Conservation (phyloP, 1,140 invertebrate genomes). For the Cheumatopsyche charites region DNA sequence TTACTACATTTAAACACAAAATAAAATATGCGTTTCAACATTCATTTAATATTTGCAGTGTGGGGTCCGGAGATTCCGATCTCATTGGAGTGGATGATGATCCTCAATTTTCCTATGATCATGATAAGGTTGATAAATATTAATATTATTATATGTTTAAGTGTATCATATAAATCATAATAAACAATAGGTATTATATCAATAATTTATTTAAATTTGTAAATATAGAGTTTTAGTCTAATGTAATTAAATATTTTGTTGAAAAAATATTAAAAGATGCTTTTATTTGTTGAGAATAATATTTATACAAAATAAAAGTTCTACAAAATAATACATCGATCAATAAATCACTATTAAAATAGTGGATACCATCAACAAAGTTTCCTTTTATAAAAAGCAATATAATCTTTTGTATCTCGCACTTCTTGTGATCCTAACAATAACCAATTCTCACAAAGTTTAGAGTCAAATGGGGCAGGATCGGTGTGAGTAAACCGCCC, state of each 20-base stretch:
- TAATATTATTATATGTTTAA: too few relatives aligned
- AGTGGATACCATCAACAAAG: too few relatives aligned
- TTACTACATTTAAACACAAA: conserved; percentile 14
- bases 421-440: conserved; percentile 55
- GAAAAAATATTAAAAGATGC: too few relatives aligned
- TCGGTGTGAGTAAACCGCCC: conserved; percentile 68
- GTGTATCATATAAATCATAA: too few relatives aligned
- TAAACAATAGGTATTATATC: too few relatives aligned
- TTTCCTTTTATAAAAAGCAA: conserved; percentile 54
- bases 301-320: too few relatives aligned
- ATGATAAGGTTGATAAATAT: not conserved
- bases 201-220: not conserved
- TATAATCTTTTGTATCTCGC: conserved; percentile 54
- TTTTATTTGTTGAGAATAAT: too few relatives aligned
- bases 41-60: conserved; percentile 57
- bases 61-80: conserved; percentile 66
- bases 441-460: conserved; percentile 56
- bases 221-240: not conserved
- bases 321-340: too few relatives aligned
- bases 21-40: conserved; percentile 32
- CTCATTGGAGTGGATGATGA: conserved; percentile 69
- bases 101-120: conserved; percentile 62
- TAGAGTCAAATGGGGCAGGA: conserved; percentile 67
- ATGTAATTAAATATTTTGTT: not conserved
- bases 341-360: too few relatives aligned